These are phyloP conservation scores for Temnothorax ravouxi DNA, from an alignment of 2,888 invertebrate genomes.

Conservation along the genomic window DNA sequence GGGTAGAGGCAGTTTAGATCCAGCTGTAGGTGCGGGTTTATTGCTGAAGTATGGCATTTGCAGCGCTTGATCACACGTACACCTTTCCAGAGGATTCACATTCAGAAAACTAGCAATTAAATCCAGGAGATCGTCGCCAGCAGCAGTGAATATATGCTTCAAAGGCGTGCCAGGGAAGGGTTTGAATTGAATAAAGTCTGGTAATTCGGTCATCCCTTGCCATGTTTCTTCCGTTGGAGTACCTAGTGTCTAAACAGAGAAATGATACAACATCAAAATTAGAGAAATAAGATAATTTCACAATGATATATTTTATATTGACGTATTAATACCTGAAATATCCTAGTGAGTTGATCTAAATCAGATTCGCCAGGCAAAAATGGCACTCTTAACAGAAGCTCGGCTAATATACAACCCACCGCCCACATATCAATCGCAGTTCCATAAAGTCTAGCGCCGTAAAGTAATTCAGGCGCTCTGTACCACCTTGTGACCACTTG, in stretches of 20 bases:
- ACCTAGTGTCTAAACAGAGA: conserved; percentile 89
- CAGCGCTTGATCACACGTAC: conserved; percentile 94
- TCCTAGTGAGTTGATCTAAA: conserved; percentile 97
- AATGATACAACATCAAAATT: background rate
- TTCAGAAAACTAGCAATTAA: conserved; percentile 92
- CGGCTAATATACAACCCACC: conserved; percentile 98
- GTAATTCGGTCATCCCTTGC: conserved; percentile 94
- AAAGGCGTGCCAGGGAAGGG: conserved; percentile 94
- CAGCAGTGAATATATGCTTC: conserved; percentile 97
- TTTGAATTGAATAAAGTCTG: conserved; percentile 98
- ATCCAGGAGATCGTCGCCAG: conserved; percentile 95
- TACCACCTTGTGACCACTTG: conserved; percentile 99
- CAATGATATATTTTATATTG: background rate
- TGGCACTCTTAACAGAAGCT: conserved; percentile 95
- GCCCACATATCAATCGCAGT: conserved; percentile 99
- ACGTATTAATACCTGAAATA: conserved; percentile 91
- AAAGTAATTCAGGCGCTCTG: conserved; percentile 97
- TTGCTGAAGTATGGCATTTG: conserved; percentile 97
- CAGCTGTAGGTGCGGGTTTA: conserved; percentile 95
- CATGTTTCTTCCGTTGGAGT: conserved; percentile 97
- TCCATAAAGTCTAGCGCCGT: conserved; percentile 98
- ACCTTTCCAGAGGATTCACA: conserved; percentile 94
- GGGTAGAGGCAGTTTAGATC: conserved; percentile 94
- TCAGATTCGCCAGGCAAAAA: conserved; percentile 99
- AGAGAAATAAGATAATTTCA: conserved; percentile 20